Evolutionary conservation across 1,140 invertebrate species (phyloP).

Genomic region (Cydia amplana): DNA sequence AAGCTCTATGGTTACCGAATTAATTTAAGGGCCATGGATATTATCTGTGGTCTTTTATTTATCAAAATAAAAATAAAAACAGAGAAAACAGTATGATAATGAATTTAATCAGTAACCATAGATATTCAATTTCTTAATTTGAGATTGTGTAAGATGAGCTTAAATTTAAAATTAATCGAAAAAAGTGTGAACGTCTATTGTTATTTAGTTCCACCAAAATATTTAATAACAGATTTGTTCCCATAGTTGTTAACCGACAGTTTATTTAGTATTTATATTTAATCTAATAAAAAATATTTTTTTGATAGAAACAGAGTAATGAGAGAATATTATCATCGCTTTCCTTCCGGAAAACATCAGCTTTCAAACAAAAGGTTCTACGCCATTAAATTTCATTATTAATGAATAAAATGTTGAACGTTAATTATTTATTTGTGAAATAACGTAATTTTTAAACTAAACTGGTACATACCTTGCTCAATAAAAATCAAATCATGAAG

Average conservation of each 20-base stretch:
- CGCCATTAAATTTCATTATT: background rate
- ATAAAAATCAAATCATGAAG: background rate
- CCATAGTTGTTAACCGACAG: background rate
- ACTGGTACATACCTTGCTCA: no score
- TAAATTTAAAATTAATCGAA: background rate
- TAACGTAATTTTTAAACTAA: background rate
- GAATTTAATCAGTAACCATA: background rate
- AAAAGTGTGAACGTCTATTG: no score
- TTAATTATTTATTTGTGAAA: no score
- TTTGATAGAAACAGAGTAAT: no score
- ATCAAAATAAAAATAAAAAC: background rate
- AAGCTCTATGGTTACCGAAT: no score
- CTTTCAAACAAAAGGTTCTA: background rate
- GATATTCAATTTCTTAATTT: background rate
- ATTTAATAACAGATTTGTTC: background rate
- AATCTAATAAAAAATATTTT: no score
- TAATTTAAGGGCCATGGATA: no score
- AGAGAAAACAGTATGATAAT: no score
- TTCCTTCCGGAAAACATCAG: conserved; percentile 1
- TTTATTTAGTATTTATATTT: background rate
- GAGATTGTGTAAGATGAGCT: background rate
- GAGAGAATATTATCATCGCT: background rate
- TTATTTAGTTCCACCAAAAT: no score
- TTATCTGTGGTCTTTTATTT: no score
- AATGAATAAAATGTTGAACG: background rate